Base-by-base conservation (phyloP, 2,888 invertebrate genomes). In the Nipponacmea schrenckii region DNA sequence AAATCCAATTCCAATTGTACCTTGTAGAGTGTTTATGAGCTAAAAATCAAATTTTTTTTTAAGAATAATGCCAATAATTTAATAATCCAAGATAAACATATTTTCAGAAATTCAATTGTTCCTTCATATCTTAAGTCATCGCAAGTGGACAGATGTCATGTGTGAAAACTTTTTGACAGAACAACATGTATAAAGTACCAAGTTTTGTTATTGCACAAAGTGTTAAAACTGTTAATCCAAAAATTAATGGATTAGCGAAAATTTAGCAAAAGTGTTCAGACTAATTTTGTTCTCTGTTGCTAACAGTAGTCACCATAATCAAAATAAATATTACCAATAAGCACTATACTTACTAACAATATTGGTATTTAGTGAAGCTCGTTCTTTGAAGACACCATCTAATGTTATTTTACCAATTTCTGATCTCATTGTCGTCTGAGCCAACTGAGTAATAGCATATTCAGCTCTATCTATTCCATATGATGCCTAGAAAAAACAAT, bases 381-480 rank as follows among this genome's bases (percentile, higher is more conserved):
- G 92, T 90, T 99, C 99, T 76, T 95, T 91, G 88, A 99, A 99
- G 17, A 99, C 95, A 88, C 96, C 96, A 88, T 99, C 99, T 77
- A 99, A 90, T 0, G 95, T 93, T 89, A 99, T 99, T 91, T 97
- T 98, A 72, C 99, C 99, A 62, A 99, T 91, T 89, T 99, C 99
- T 0, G 98, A 98, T 87, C 99, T 93, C 99, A 99, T 99, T 0
- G 99, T 99, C 0, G 99, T 99, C 91, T 99, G 99, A 2, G 99
- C 99, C 64, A 99, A 90, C 90, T 99, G 98, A 0, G 98, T 98
- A 74, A 99, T 96, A 0, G 99, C 99, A 91, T 97, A 99, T 90
- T 99, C 98, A 0, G 98, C 97, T 90, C 99, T 98, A 90, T 98
- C 98, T 14, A 99, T 98, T 27, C 98, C 98, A 90, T 99, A 99